Percentiles rank a stretch among this genome's conserved stretches.
These are phyloP conservation scores for Cephus rjabovi DNA, from an alignment of 2,888 invertebrate genomes.

Conservation along the genomic window DNA sequence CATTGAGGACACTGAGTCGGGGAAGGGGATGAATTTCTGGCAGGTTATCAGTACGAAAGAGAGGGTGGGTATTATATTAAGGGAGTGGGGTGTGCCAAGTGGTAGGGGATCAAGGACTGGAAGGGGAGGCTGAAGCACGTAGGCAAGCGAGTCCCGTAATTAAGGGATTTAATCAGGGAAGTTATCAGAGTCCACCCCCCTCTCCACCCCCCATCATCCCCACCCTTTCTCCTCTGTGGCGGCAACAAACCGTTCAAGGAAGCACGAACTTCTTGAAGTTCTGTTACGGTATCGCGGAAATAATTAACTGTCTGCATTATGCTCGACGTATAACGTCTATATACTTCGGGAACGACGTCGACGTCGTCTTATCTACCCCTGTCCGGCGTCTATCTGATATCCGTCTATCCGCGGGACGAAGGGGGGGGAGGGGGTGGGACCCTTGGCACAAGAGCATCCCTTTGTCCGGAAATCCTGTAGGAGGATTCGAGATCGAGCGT, in stretches of 20 bases:
- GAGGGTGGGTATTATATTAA: background rate
- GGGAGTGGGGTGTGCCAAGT: background rate
- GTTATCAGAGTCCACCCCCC: slow-evolving; percentile 33
- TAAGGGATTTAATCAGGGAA: slow-evolving; percentile 47
- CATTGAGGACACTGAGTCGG: background rate
- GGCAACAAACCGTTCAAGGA: slow-evolving; percentile 28
- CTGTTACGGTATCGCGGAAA: slow-evolving; percentile 30
- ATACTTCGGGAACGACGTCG: slow-evolving; percentile 20
- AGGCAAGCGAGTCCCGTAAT: slow-evolving; percentile 9
- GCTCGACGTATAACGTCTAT: slow-evolving; percentile 15
- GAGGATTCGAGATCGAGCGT: background rate
- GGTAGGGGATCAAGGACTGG: background rate
- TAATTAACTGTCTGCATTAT: slow-evolving; percentile 45
- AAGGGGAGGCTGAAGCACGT: background rate
- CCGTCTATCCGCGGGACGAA: background rate
- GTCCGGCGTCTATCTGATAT: background rate
- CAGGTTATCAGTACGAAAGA: background rate
- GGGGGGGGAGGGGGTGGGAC: background rate
- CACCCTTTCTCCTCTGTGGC: background rate
- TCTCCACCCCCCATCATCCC: background rate
- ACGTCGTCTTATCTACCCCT: slow-evolving; percentile 14
- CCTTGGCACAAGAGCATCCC: slow-evolving; percentile 14
- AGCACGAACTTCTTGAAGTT: slow-evolving; percentile 23
- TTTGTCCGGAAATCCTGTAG: slow-evolving; percentile 12
- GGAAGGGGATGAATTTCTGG: background rate